A percentile compares a stretch with the other conserved stretches of the same genome.
Evolutionary conservation across 2,888 invertebrate genomes (phyloP).

Genomic region (Bombylius major): DNA sequence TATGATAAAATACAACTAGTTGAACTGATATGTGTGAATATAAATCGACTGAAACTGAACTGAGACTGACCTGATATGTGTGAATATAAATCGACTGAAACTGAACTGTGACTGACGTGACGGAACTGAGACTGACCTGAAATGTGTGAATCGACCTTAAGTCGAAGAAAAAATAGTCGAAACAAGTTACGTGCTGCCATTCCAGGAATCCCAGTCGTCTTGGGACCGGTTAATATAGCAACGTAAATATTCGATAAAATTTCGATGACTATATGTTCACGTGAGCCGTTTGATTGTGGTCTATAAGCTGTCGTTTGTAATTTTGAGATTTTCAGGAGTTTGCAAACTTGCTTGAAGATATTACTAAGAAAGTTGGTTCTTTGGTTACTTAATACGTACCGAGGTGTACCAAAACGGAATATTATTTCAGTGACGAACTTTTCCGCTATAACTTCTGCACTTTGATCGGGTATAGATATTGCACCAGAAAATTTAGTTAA

Average conservation of each 20-base stretch:
- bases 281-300: not conserved
- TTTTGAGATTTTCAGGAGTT: not conserved
- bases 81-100: no score
- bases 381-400: not conserved
- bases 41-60: no score
- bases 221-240: no score
- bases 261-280: not conserved
- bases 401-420: not conserved
- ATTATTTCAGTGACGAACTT: not conserved
- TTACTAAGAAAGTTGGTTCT: not conserved
- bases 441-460: conserved; percentile 24
- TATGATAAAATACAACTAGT: no score
- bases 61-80: no score
- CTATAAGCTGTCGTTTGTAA: not conserved
- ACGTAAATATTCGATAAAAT: not conserved
- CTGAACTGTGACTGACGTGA: no score
- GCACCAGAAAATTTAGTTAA: conserved; percentile 21
- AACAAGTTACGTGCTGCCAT: no score
- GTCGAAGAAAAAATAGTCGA: no score
- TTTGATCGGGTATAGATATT: conserved; percentile 20
- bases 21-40: no score
- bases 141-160: no score
- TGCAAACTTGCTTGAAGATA: not conserved
- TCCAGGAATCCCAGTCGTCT: no score
- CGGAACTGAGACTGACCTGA: no score